phyloP scores from a whole-genome alignment of 2,888 invertebrate genomes.

The Drosophila peninsularis region DNA sequence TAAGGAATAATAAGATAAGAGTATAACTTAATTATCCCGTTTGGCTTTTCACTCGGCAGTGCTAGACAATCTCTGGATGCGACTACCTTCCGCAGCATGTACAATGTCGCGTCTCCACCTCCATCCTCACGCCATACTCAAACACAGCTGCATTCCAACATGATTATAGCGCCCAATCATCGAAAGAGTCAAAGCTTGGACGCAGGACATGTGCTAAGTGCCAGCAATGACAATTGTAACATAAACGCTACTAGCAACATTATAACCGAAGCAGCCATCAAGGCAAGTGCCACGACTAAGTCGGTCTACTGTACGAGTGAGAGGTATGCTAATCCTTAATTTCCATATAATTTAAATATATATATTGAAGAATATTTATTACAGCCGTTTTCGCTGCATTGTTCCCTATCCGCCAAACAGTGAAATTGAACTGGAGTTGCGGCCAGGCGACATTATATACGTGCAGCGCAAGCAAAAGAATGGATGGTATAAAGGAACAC shows the following conservation, averaged over 20 bases:
- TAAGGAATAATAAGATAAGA: not conserved
- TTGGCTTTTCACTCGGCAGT: conserved; percentile 33
- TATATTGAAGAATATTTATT: conserved; percentile 3
- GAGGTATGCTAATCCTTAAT: conserved; percentile 73
- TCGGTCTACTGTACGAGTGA: conserved; percentile 85
- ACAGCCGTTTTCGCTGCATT: conserved; percentile 92
- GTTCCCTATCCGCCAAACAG: conserved; percentile 98
- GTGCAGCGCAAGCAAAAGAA: conserved; percentile 96
- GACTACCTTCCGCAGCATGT: conserved; percentile 73
- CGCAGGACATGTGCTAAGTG: conserved; percentile 85
- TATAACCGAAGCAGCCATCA: conserved; percentile 78
- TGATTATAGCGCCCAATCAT: conserved; percentile 85
- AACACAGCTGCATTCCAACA: conserved; percentile 69
- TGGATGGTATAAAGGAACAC: conserved; percentile 97
- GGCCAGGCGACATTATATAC: conserved; percentile 95
- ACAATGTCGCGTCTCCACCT: conserved; percentile 53
- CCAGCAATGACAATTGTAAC: conserved; percentile 35
- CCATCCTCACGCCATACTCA: conserved; percentile 55
- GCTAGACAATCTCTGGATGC: conserved; percentile 78
- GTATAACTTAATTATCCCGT: not conserved
- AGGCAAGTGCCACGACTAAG: conserved; percentile 82
- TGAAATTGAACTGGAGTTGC: conserved; percentile 95
- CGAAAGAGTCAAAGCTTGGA: conserved; percentile 94
- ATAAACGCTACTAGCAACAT: conserved; percentile 23
- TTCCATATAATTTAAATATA: not conserved